phyloP scores from a whole-genome alignment of 2,797 vertebrate genomes.

The Anguilla obscura region DNA sequence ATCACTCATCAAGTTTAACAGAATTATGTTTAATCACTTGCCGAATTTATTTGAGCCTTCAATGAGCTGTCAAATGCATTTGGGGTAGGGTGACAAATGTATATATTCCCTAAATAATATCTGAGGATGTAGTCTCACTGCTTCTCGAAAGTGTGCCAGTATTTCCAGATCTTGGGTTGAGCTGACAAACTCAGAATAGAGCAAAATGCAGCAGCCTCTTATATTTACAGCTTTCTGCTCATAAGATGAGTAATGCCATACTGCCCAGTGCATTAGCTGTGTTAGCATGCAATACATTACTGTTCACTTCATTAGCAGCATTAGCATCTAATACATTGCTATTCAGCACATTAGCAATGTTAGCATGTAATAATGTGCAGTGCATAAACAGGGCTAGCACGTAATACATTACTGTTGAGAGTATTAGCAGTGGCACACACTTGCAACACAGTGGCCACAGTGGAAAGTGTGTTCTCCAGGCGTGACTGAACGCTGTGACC shows the following conservation, averaged over 20 bases:
- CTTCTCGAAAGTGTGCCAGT: background rate
- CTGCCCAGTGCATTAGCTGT: too few relatives aligned
- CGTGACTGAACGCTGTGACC: background rate
- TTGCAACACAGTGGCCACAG: background rate
- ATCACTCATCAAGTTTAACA: background rate
- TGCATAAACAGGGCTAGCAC: too few relatives aligned
- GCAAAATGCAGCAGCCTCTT: background rate
- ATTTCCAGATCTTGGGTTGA: background rate
- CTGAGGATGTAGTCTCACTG: background rate
- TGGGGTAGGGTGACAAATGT: too few relatives aligned
- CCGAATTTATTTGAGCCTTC: background rate
- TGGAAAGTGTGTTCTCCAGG: background rate
- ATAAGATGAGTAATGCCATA: too few relatives aligned
- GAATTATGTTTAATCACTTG: background rate
- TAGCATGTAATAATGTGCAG: too few relatives aligned
- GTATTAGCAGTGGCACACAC: too few relatives aligned
- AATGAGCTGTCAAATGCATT: background rate
- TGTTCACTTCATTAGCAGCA: too few relatives aligned
- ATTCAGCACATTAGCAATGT: too few relatives aligned
- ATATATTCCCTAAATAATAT: background rate
- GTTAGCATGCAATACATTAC: too few relatives aligned
- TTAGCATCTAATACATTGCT: too few relatives aligned
- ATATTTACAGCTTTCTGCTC: too few relatives aligned
- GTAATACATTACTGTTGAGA: too few relatives aligned
- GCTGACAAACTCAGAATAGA: background rate